Conservation (phyloP, 2,888 invertebrate genomes). For the Epinotia bilunana region DNA sequence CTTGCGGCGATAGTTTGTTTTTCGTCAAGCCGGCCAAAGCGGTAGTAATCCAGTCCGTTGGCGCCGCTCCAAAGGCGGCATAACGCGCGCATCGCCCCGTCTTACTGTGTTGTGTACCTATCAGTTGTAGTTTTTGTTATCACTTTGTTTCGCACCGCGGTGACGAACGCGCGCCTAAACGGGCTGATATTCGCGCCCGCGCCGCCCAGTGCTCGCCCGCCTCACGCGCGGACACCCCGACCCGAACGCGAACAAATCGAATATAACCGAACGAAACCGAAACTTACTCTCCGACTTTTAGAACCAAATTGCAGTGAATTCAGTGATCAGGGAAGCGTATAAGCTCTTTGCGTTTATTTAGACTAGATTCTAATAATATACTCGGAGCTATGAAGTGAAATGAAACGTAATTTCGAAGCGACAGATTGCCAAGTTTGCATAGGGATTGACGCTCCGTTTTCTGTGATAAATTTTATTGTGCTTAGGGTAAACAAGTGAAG, state of each 20-base stretch:
- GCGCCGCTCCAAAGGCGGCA: conserved; percentile 66
- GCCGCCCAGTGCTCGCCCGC: conserved; percentile 66
- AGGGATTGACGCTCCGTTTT: conserved; percentile 66
- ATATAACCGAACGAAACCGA: conserved; percentile 74
- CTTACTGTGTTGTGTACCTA: conserved; percentile 45
- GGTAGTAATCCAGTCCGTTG: conserved; percentile 62
- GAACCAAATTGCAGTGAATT: conserved; percentile 53
- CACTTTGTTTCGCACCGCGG: conserved; percentile 73
- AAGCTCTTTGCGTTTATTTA: conserved; percentile 51
- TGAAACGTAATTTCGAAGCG: conserved; percentile 70
- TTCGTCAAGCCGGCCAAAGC: conserved; percentile 57
- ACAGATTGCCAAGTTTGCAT: conserved; percentile 76
- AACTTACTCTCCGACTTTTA: conserved; percentile 55
- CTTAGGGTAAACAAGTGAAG: conserved; percentile 64
- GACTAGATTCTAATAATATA: conserved; percentile 73
- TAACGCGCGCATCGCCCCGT: conserved; percentile 49
- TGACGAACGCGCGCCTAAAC: conserved; percentile 69
- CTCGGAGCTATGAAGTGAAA: conserved; percentile 66
- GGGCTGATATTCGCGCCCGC: conserved; percentile 57
- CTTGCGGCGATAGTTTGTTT: conserved; percentile 64
- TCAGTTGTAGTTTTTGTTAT: conserved; percentile 76
- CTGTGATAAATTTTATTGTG: conserved; percentile 70
- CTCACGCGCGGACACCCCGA: conserved; percentile 68
- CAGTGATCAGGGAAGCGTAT: conserved; percentile 45
- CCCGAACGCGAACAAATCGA: conserved; percentile 65